Evolutionary conservation across 2,888 invertebrate species (phyloP).

Genomic region (Eustalomyia histrio): DNA sequence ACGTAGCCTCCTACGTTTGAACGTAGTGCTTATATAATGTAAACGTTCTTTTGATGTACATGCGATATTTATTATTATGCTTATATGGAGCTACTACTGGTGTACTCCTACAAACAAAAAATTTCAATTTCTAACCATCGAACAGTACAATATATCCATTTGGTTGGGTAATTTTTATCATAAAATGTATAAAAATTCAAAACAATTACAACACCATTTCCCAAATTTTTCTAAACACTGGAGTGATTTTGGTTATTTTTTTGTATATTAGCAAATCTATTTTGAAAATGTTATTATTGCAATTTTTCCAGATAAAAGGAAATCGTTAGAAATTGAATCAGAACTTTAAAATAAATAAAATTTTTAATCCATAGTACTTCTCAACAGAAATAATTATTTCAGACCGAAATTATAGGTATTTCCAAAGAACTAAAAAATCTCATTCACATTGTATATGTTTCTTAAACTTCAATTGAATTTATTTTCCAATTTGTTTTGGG

Average conservation of each 20-base stretch:
- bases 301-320: no score
- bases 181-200: constrained; percentile 36
- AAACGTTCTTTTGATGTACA: constrained; percentile 18
- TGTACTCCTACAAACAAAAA: constrained; percentile 7
- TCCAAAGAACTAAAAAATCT: no score
- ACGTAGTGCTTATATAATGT: constrained; percentile 18
- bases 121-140: constrained; percentile 54
- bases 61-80: constrained; percentile 20
- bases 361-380: no score
- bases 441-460: no score
- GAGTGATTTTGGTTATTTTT: not conserved
- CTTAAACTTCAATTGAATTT: no score
- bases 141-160: constrained; percentile 52
- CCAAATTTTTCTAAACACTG: not conserved
- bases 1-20: not conserved
- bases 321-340: no score
- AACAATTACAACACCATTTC: constrained; percentile 43
- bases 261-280: no score
- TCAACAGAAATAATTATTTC: no score
- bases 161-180: constrained; percentile 38
- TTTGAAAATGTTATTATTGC: no score
- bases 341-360: no score
- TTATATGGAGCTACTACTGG: not conserved
- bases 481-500: no score
- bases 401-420: no score